Base-by-base conservation (phyloP, 2,797 vertebrate genomes). In the Paedocypris micromegethes region DNA sequence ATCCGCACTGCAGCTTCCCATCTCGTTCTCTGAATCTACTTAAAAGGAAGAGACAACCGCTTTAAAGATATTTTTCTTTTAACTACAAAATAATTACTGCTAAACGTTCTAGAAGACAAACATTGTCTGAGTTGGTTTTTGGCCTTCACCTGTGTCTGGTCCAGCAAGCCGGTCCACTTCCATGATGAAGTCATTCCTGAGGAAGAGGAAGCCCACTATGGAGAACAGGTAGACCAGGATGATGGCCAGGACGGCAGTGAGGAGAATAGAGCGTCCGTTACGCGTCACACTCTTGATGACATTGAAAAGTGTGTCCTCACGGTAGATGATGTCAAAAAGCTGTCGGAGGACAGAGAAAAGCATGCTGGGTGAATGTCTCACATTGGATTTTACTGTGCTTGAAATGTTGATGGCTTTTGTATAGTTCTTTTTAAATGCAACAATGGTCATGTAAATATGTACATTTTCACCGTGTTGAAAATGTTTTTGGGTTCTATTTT, bases 191-290 rank as follows among this genome's bases (percentile, higher is more conserved):
- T 98, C 96, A 39, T 97, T 90, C 83, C 95, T 96, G 59, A 98
- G 90, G 77, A 92, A 97, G 0, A 98, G 90, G 87, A 97, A 98
- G 76, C 94, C 95, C 7, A 97, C 93, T 3, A 98, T 98, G 83
- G 96, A 98, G 91, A 98, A 98, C 76, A 98, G 94, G 88, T 98
- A 98, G 84, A 98, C 95, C 0, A 98, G 91, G 85, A 98, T 98
- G 81, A 98, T 94, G n/a, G 95, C 96, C 64, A 98, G 88, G 77
- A 98, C 88, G 2, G 96, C 96, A 0, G 96, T 98, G 77, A 98
- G 88, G 80, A 98, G 88, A 85, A 98, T 98, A 79, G 96, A 98
- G 79, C 96, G 94, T 0, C 96, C 96, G 0, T 98, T 98, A 3
- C 95, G 91, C 0, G 96, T 98, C 80, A 98, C 96, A 0, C 95